Evolutionary conservation across 1,140 invertebrate species (phyloP), one percentile per base, ranked within the genome.

Genomic region (Drosophila littoralis): DNA sequence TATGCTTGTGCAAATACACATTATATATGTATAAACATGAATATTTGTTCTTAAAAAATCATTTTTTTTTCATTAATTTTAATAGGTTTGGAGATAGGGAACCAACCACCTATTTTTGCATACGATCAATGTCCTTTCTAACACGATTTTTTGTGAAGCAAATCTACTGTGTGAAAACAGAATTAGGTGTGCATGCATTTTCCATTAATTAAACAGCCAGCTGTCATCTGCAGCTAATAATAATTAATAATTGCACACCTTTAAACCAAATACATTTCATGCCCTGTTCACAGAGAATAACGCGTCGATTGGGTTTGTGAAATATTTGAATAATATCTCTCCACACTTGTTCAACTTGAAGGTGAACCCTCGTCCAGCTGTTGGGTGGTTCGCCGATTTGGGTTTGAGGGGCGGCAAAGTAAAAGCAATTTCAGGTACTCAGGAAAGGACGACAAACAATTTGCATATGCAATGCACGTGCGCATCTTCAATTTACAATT

Each of bases 401-500:
- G 63, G 54, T 35, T n/a, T 13, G 63, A 17, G 40, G 15, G 40
- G 15, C 45, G 28, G 13, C 38, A 50, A 76, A 71, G 69, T 74
- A 75, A 77, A 81, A 86, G 81, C 82, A 81, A 81, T 86, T 86
- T 70, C 40, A 76, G 79, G 64, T 73, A 79, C 75, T 79, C 71
- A 60, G 51, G 54, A 46, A 42, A 51, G 15, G 52, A 48, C 38
- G 70, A 77, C 57, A 72, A 71, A 71, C 59, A 64, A 78, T 82
- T 79, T 82, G 50, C 67, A 82, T 88, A 82, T 85, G 83, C 83
- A 55, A 52, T 88, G 83, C 83, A 88, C 79, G 82, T 82, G 58
- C 60, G 60, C 79, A 82, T 82, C 82, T 86, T 88, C 75, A 88
- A 88, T 86, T 85, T 64, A 68, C 82, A 77, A 73, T 88, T 77